Evolutionary conservation across 2,113 vertebrate species (phyloP), one percentile per base, ranked within the genome.

Genomic region (Tetraodon nigroviridis): DNA sequence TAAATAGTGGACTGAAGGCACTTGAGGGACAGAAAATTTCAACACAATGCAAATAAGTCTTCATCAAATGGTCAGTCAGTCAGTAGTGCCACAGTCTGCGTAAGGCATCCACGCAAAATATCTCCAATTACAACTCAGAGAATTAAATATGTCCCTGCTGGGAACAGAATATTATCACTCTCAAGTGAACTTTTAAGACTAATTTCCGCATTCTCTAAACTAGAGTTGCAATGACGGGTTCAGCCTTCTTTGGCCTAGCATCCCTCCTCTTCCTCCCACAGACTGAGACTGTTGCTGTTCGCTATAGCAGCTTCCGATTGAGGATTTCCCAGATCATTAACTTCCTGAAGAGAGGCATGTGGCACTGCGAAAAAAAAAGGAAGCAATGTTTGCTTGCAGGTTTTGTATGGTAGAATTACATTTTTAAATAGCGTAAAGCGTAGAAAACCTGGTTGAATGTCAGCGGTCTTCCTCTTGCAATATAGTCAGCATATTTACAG

Each of bases 261-360:
- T 37, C 16, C 51, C 3, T 3, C 51, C 3, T 3, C 54, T 55
- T 40, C 47, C 24, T 58, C 47, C 45, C 24, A 7, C 47, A 40
- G 22, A 10, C 22, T 49, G 50, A 42, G 52, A 55, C 42, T 58
- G 16, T 66, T 51, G 66, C 21, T 32, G 41, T 55, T 22, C 56
- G 75, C 53, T 87, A 94, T 60, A 96, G 90, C 86, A 98, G 84
- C 83, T 89, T 89, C 84, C 93, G 92, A 68, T 95, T 92, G 53
- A 98, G 87, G 69, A 98, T 95, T 85, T 98, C 96, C 95, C 95
- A 98, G 56, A 93, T 93, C 94, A 98, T 96, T 75, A 83, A 88
- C 81, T 86, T 95, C 55, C 93, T 91, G 90, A 96, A 97, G 64
- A 94, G 90, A 63, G 93, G 92, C 93, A 98, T 95, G 85, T 97